A percentile compares a stretch with the other conserved stretches of the same genome.
Evolutionary conservation across 2,797 vertebrate species (phyloP).

Genomic region (Kryptopterus vitreolus): DNA sequence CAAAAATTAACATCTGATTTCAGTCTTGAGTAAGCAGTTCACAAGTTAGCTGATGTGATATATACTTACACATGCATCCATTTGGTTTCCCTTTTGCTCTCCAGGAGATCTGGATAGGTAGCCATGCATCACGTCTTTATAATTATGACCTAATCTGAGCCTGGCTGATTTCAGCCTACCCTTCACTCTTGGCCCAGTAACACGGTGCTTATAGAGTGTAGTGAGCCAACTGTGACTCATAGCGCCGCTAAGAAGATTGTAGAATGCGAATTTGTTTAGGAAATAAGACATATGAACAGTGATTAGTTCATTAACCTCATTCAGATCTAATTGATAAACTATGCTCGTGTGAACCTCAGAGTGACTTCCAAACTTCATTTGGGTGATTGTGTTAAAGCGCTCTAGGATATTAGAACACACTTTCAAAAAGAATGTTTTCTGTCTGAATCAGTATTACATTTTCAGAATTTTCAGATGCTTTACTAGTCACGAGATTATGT

Average conservation of each 20-base stretch:
- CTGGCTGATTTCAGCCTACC: conserved; percentile 59
- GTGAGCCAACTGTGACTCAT: conserved; percentile 56
- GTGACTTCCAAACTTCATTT: conserved; percentile 3
- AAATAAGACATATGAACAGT: conserved; percentile 32
- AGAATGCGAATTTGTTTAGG: conserved; percentile 42
- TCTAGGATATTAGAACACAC: neutral
- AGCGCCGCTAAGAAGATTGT: conserved; percentile 47
- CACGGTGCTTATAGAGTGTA: conserved; percentile 51
- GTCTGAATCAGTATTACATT: conserved; percentile 15
- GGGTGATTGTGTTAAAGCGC: conserved; percentile 5
- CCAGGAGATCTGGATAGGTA: conserved; percentile 41
- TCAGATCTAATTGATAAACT: conserved; percentile 14
- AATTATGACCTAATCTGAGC: conserved; percentile 65
- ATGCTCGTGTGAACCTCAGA: neutral
- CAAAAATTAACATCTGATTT: neutral
- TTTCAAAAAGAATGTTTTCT: conserved; percentile 8
- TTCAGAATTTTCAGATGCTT: conserved; percentile 18
- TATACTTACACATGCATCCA: conserved; percentile 8
- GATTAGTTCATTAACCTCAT: conserved; percentile 47
- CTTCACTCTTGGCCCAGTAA: conserved; percentile 62
- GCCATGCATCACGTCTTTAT: conserved; percentile 55
- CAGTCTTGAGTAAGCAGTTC: neutral
- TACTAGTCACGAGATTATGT: conserved; percentile 35
- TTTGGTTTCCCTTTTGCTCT: neutral
- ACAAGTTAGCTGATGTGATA: neutral